Base-by-base conservation (phyloP, 2,113 vertebrate genomes). In the Eretmochelys imbricata region DNA sequence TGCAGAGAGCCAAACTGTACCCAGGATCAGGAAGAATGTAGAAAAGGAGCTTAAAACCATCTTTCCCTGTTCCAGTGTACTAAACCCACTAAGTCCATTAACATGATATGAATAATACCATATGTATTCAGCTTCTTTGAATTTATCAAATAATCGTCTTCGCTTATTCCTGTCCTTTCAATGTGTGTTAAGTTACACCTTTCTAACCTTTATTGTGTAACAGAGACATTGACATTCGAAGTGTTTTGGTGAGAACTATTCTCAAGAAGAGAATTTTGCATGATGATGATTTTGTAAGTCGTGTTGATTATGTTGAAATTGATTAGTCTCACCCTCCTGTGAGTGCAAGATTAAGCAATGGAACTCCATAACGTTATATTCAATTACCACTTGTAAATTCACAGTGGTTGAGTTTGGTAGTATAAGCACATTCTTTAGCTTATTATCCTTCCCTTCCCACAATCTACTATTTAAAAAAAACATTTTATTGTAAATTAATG, bases 61-160 rank as follows among this genome's bases (percentile, higher is more conserved):
- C 5, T 4, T 1, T 0, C 4, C 35, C 10, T 59, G 0, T 38
- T 31, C 0, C 83, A 1, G 35, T 57, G 90, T 83, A 1, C 0
- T 1, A 50, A 1, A 13, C 55, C 17, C 65, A 20, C 17, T 20
- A 69, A 20, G 35, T n/a, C 65, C 17, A 38, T 46, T 46, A 76
- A 48, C 12, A 48, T 46, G 53, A 76, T 46, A 13, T 48, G 42
- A 54, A 75, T 75, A 38, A 76, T 76, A 22, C 19, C 11, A 27
- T 84, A 48, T 20, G 59, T 54, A 20, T 4, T 76, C 1, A 0
- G 3, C 48, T 94, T 82, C 62, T 80, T 69, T 13, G 89, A 17
- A 78, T 91, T 72, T 87, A 80, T 76, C 6, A 85, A 84, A 57
- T 89, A 42, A 35, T 79, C 3, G 80, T 55, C 27, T 2, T 1